Conservation (phyloP, 2,888 invertebrate species). For the Cordilura impudica region DNA sequence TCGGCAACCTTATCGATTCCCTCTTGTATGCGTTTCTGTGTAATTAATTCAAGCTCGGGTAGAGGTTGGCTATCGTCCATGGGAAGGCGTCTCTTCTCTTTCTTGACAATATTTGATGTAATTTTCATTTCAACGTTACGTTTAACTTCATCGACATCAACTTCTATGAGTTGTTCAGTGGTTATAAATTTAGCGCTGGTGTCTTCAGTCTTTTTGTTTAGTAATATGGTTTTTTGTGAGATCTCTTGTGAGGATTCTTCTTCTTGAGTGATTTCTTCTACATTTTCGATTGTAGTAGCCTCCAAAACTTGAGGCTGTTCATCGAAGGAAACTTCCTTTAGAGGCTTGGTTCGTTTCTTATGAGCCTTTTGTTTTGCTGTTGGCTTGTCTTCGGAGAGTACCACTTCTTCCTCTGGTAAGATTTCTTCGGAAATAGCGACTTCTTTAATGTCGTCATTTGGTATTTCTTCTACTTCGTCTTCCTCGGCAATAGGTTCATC, state of each 20-base stretch:
- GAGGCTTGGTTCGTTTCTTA: slow-evolving; percentile 75
- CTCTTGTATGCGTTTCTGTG: slow-evolving; percentile 80
- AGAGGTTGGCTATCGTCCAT: slow-evolving; percentile 80
- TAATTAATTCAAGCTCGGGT: slow-evolving; percentile 81
- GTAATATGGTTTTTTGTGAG: slow-evolving; percentile 79
- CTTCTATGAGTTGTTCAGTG: slow-evolving; percentile 74
- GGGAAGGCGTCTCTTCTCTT: slow-evolving; percentile 77
- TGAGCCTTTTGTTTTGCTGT: slow-evolving; percentile 74
- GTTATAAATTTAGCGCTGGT: slow-evolving; percentile 75
- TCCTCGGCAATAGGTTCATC: slow-evolving; percentile 75
- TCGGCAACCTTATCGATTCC: slow-evolving; percentile 79
- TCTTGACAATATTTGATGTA: slow-evolving; percentile 79
- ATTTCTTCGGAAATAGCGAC: slow-evolving; percentile 76
- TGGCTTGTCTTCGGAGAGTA: slow-evolving; percentile 67
- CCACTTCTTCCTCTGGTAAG: slow-evolving; percentile 72
- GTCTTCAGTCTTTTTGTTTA: slow-evolving; percentile 76
- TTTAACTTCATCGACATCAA: slow-evolving; percentile 78
- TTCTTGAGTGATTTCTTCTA: slow-evolving; percentile 71
- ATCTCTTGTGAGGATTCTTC: slow-evolving; percentile 72
- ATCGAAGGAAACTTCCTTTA: slow-evolving; percentile 74
- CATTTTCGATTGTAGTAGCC: slow-evolving; percentile 71
- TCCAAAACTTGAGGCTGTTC: slow-evolving; percentile 75
- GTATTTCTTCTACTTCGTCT: slow-evolving; percentile 73
- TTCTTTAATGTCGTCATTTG: slow-evolving; percentile 72
- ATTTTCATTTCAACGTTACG: slow-evolving; percentile 81